A percentile compares a stretch with the other conserved stretches of the same genome.
phyloP scores from a whole-genome alignment of 2,888 invertebrate species.

The Macrophya alboannulata region DNA sequence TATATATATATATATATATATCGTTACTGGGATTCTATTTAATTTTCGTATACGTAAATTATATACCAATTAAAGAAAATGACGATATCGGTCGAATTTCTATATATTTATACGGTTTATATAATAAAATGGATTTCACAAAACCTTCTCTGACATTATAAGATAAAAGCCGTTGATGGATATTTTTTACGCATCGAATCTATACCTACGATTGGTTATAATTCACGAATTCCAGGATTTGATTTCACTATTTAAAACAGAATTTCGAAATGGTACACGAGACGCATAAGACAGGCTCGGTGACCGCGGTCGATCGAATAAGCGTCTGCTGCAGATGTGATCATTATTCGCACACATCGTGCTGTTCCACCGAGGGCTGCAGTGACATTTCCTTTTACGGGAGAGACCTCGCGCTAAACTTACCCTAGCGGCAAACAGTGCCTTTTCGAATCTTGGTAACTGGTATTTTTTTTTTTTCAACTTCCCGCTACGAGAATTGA shows the following conservation, averaged over 20 bases:
- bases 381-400: neutral
- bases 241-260: neutral
- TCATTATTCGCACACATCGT: neutral
- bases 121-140: neutral
- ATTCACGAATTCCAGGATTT: neutral
- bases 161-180: neutral
- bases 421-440: neutral
- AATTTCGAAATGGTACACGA: neutral
- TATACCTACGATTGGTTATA: neutral
- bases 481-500: too few species aligned
- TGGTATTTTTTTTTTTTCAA: too few species aligned
- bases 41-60: neutral
- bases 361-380: neutral
- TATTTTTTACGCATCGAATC: neutral
- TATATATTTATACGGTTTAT: neutral
- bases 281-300: neutral
- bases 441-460: too few species aligned
- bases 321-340: too few species aligned
- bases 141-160: neutral
- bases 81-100: neutral
- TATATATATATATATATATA: too few species aligned
- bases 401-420: neutral
- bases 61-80: neutral
- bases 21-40: too few species aligned
- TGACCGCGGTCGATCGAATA: neutral